Percentiles rank a stretch among this genome's conserved stretches.
Conservation (phyloP, 1,140 invertebrate genomes). For the Zelostemma sp. region DNA sequence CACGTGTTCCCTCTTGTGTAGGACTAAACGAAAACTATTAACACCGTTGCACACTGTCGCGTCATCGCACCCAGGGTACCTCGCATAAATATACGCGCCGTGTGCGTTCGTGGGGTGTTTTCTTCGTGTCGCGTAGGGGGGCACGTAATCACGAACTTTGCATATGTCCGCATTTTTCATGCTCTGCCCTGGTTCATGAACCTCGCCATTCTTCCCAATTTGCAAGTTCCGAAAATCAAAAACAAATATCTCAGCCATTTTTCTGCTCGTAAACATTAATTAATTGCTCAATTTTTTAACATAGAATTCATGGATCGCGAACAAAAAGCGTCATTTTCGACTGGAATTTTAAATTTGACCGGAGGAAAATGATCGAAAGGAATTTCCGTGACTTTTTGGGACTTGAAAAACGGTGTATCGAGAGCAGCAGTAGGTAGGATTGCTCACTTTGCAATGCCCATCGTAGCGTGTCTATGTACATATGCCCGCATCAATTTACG, state of each 20-base stretch:
- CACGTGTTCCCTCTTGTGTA: slow-evolving; percentile 63
- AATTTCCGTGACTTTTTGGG: too few species aligned
- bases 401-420: too few species aligned
- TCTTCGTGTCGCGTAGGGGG: slow-evolving; percentile 10
- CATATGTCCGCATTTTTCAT: slow-evolving; percentile 57
- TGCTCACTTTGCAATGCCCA: slow-evolving; percentile 41
- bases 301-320: too few species aligned
- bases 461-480: slow-evolving; percentile 28
- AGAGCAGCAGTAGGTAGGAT: slow-evolving; percentile 4
- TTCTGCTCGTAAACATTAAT: too few species aligned
- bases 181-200: slow-evolving; percentile 18
- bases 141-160: slow-evolving; percentile 47
- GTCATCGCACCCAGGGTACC: slow-evolving; percentile 16
- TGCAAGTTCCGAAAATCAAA: not conserved
- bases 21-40: slow-evolving; percentile 66
- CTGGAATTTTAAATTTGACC: too few species aligned
- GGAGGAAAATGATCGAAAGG: too few species aligned
- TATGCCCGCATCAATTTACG: slow-evolving; percentile 34
- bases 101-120: slow-evolving; percentile 23
- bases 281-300: too few species aligned
- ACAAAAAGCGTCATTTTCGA: too few species aligned
- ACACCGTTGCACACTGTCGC: slow-evolving; percentile 51
- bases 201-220: slow-evolving; percentile 13
- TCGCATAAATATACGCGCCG: slow-evolving; percentile 38
- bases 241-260: too few species aligned